phyloP scores from a whole-genome alignment of 2,888 invertebrate species.

The Magallana nippona region DNA sequence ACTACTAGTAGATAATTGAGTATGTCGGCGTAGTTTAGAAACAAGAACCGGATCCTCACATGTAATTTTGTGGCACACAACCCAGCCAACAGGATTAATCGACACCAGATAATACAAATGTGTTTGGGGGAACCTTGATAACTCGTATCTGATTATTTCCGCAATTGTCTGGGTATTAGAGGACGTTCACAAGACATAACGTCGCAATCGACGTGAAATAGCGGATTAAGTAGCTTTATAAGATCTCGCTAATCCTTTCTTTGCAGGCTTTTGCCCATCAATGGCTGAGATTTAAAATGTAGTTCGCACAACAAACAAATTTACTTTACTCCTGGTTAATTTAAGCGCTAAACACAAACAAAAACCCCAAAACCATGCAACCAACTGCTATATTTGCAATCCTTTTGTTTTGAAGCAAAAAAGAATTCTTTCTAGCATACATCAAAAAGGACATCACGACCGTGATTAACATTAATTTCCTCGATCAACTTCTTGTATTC shows the following conservation, averaged over 20 bases:
- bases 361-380: not conserved
- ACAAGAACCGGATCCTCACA: no score
- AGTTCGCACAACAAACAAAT: slow-evolving; percentile 6
- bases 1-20: no score
- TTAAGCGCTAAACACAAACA: not conserved
- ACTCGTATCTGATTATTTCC: not conserved
- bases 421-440: no score
- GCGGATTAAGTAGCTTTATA: slow-evolving; percentile 5
- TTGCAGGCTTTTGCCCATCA: not conserved
- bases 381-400: not conserved
- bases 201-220: not conserved
- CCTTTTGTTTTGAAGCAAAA: no score
- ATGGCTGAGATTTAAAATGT: slow-evolving; percentile 13
- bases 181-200: slow-evolving; percentile 1
- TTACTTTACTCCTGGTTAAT: not conserved
- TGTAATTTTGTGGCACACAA: no score
- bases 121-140: not conserved
- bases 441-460: no score
- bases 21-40: no score
- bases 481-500: not conserved
- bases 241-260: not conserved
- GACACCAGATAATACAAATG: not conserved
- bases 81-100: not conserved
- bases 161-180: not conserved
- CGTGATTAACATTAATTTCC: no score